phyloP scores from a whole-genome alignment of 2,888 invertebrate species.

The Diloba caeruleocephala region DNA sequence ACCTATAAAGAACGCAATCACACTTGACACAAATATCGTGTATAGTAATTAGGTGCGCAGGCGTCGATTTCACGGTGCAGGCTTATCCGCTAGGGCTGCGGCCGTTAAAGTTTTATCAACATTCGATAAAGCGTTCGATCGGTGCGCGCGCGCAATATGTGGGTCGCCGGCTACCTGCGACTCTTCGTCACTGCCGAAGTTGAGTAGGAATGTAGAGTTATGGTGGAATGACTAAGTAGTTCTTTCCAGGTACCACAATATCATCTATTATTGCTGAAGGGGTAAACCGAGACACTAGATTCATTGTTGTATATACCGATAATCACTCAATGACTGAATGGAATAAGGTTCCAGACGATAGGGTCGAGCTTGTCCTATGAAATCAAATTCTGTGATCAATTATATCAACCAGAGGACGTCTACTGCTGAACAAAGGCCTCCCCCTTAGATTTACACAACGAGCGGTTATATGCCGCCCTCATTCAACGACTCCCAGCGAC shows the following conservation, averaged over 20 bases:
- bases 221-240: conserved; percentile 21
- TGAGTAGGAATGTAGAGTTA: conserved; percentile 18
- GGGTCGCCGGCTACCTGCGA: conserved; percentile 62
- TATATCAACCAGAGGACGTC: too few relatives aligned
- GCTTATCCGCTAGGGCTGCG: conserved; percentile 57
- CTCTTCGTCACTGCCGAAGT: conserved; percentile 46
- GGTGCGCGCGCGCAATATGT: conserved; percentile 62
- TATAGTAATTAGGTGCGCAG: conserved; percentile 56
- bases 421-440: too few relatives aligned
- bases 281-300: too few relatives aligned
- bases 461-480: too few relatives aligned
- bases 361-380: too few relatives aligned
- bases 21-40: conserved; percentile 57
- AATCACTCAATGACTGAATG: too few relatives aligned
- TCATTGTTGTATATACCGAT: too few relatives aligned
- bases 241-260: background rate
- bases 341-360: too few relatives aligned
- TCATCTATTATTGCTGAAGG: too few relatives aligned
- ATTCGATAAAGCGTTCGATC: conserved; percentile 60
- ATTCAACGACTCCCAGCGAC: too few relatives aligned
- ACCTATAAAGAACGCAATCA: conserved; percentile 51
- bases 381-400: too few relatives aligned
- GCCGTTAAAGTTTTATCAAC: conserved; percentile 69
- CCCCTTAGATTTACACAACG: too few relatives aligned
- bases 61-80: conserved; percentile 74